Percentiles rank a stretch among this genome's conserved stretches.
Evolutionary conservation across 2,888 invertebrate genomes (phyloP).

Genomic region (Drosophila seclusa): DNA sequence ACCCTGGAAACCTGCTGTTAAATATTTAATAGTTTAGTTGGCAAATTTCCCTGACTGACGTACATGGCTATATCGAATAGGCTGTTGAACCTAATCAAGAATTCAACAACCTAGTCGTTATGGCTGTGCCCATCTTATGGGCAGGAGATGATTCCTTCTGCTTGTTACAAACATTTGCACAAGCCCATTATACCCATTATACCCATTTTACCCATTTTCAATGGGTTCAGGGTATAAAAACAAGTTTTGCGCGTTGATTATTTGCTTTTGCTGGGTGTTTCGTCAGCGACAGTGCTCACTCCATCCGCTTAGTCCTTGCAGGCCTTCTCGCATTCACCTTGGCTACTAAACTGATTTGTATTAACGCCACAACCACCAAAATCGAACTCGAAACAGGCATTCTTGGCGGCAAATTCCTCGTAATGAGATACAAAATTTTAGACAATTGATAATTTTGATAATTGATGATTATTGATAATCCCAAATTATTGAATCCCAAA

Average conservation of each 20-base stretch:
- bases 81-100: not conserved
- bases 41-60: not conserved
- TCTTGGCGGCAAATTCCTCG: too few species aligned
- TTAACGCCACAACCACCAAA: conserved; percentile 73
- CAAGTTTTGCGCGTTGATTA: conserved; percentile 33
- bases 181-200: not conserved
- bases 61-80: not conserved
- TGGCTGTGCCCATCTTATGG: not conserved
- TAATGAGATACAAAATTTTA: too few species aligned
- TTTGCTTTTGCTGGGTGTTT: conserved; percentile 12
- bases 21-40: not conserved
- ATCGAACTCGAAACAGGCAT: too few species aligned
- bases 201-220: not conserved
- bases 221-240: not conserved
- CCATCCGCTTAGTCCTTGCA: conserved; percentile 62
- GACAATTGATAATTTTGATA: too few species aligned
- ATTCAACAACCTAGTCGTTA: too few species aligned
- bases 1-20: not conserved
- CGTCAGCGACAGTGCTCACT: not conserved
- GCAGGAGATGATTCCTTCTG: not conserved
- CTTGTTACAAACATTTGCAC: not conserved
- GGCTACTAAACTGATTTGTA: conserved; percentile 60
- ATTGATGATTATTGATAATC: not conserved
- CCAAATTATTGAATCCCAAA: not conserved
- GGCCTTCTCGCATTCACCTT: conserved; percentile 56